Conservation (phyloP, 2,888 invertebrate species). For the Iphiclides podalirius region DNA sequence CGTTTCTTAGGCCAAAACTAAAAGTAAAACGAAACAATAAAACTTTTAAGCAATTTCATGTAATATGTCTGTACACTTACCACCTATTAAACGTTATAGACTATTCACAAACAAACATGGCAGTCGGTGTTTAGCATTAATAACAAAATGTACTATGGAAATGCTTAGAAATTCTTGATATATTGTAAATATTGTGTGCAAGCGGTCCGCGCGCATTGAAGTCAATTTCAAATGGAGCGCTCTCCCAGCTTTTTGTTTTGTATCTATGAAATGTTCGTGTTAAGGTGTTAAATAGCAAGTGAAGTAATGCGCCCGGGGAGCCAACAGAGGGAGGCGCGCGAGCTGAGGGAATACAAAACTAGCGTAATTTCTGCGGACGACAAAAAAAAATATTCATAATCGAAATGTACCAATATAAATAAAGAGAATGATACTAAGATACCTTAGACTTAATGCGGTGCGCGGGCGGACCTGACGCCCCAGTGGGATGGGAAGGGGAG, state of each 20-base stretch:
- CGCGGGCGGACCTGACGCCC: slow-evolving; percentile 43
- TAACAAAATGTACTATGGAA: slow-evolving; percentile 10
- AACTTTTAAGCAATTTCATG: slow-evolving; percentile 2
- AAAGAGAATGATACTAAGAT: slow-evolving; percentile 62
- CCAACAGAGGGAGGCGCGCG: slow-evolving; percentile 63
- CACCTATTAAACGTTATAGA: slow-evolving; percentile 7
- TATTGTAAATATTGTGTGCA: slow-evolving; percentile 36
- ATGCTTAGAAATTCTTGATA: slow-evolving; percentile 25
- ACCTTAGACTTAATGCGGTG: slow-evolving; percentile 70
- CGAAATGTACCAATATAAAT: slow-evolving; percentile 87
- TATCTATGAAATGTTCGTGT: slow-evolving; percentile 58
- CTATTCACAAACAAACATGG: background rate
- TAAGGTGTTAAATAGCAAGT: slow-evolving; percentile 71
- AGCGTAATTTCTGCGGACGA: slow-evolving; percentile 81
- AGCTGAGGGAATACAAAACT: slow-evolving; percentile 57
- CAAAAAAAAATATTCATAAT: slow-evolving; percentile 71
- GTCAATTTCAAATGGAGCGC: slow-evolving; percentile 50
- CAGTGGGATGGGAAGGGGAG: slow-evolving; percentile 5
- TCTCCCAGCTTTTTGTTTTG: slow-evolving; percentile 58
- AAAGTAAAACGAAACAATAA: background rate
- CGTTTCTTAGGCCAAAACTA: too few relatives aligned
- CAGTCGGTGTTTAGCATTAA: background rate
- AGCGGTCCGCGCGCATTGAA: slow-evolving; percentile 54
- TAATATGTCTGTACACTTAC: slow-evolving; percentile 3
- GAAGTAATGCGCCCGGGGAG: slow-evolving; percentile 61